A percentile compares a stretch with the other conserved stretches of the same genome.
Conservation (phyloP, 2,113 vertebrate genomes). For the Serinus canaria region DNA sequence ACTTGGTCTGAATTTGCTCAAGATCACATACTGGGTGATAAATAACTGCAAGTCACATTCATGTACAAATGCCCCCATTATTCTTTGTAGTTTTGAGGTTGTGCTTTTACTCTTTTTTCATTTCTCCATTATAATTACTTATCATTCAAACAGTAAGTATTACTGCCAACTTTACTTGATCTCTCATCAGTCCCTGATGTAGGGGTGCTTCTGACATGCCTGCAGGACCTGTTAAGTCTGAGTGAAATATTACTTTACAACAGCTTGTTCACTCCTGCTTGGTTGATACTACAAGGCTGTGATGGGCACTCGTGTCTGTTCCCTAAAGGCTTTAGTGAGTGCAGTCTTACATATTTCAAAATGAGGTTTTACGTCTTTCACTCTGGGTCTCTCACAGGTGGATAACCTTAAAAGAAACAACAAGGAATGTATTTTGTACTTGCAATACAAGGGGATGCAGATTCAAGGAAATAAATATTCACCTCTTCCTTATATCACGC, state of each 20-base stretch:
- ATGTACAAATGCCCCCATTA: not conserved
- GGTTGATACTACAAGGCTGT: not conserved
- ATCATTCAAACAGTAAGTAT: not conserved
- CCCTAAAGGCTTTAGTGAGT: not conserved
- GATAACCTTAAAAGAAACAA: not conserved
- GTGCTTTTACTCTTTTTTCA: not conserved
- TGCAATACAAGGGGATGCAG: not conserved
- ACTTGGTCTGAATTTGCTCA: conserved; percentile 12
- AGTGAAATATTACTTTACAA: not conserved
- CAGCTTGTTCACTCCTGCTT: not conserved
- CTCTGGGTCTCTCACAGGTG: not conserved
- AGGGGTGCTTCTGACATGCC: not conserved
- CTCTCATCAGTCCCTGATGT: not conserved
- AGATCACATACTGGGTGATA: not conserved
- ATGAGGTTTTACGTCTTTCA: not conserved
- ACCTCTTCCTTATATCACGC: not conserved
- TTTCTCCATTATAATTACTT: not conserved
- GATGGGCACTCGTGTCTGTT: not conserved
- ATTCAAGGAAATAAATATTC: not conserved
- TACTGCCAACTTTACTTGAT: not conserved
- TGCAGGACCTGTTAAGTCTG: not conserved
- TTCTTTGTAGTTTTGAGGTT: not conserved
- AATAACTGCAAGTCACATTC: not conserved
- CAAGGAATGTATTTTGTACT: not conserved
- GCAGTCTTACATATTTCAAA: not conserved